Base-by-base conservation (phyloP, 2,113 vertebrate species). In the Ciconia maguari region DNA sequence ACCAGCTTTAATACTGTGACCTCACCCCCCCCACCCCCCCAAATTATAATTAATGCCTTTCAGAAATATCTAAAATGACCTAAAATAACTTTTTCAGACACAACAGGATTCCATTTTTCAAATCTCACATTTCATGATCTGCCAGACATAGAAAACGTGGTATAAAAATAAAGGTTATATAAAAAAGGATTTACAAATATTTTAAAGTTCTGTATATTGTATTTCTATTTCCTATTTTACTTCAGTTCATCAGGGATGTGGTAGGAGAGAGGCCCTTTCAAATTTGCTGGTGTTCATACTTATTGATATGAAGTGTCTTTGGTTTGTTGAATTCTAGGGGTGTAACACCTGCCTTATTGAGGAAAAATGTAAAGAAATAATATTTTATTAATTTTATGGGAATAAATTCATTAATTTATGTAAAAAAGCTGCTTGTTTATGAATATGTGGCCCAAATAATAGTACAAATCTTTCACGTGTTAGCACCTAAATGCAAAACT, bases 261-360 rank as follows among this genome's bases (percentile, higher is more conserved):
- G 5, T 5, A 17, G 2, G 19, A 77, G 26, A 41, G 25, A 52
- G 7, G 22, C 10, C 24, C 41, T 42, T 79, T 24, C 16, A 15
- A 15, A 4, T 82, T 42, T 69, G 18, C 51, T 30, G 17, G 15
- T 34, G 41, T 9, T 48, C 76, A 11, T 26, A 42, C 15, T 9
- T 38, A 5, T 5, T 13, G 27, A 14, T 27, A 12, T 0, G 0
- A 36, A 51, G 18, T 2, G 7, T 26, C 44, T 30, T n/a, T 8
- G 13, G 4, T 66, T 26, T 38, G 26, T 34, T 64, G 71, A 57
- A n/a, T n/a, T 48, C 51, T 34, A 19, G 4, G 11, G 16, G 4
- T 42, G 46, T 38, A 55, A 44, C 32, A 4, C 22, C 46, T 48
- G n/a, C 55, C 38, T 80, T 19, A 22, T 18, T 0, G 13, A 68